A percentile compares a stretch with the other conserved stretches of the same genome.
Evolutionary conservation across 2,113 vertebrate genomes (phyloP).

Genomic region (Microtus montanus): DNA sequence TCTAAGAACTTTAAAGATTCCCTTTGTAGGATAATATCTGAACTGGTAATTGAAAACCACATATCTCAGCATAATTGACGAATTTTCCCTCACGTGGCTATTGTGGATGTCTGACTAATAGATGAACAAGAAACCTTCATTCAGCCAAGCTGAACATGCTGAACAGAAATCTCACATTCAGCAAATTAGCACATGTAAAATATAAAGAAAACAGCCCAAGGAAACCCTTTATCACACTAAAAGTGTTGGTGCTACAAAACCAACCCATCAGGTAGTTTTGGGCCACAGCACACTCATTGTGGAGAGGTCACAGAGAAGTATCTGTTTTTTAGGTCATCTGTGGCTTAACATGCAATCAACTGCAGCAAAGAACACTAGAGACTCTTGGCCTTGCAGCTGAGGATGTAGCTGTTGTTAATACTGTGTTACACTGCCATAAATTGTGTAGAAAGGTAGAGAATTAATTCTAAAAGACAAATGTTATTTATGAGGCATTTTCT

Average conservation of each 20-base stretch:
- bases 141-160: conserved; percentile 31
- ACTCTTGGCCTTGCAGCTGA: background rate
- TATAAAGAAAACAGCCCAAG: conserved; percentile 25
- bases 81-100: conserved; percentile 46
- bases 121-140: conserved; percentile 17
- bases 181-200: background rate
- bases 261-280: background rate
- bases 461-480: background rate
- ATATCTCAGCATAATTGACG: conserved; percentile 70
- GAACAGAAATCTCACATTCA: conserved; percentile 45
- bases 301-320: background rate
- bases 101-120: conserved; percentile 24
- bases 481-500: conserved; percentile 29
- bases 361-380: background rate
- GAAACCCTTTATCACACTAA: background rate
- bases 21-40: conserved; percentile 58
- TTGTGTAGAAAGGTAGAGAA: background rate
- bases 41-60: conserved; percentile 72
- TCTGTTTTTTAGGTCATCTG: background rate
- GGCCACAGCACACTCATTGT: background rate
- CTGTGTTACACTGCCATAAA: background rate
- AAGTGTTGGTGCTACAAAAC: background rate
- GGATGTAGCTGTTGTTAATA: background rate
- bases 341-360: background rate
- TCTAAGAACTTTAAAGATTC: conserved; percentile 64